Evolutionary conservation across 2,113 vertebrate species (phyloP).

Genomic region (Charina bottae): DNA sequence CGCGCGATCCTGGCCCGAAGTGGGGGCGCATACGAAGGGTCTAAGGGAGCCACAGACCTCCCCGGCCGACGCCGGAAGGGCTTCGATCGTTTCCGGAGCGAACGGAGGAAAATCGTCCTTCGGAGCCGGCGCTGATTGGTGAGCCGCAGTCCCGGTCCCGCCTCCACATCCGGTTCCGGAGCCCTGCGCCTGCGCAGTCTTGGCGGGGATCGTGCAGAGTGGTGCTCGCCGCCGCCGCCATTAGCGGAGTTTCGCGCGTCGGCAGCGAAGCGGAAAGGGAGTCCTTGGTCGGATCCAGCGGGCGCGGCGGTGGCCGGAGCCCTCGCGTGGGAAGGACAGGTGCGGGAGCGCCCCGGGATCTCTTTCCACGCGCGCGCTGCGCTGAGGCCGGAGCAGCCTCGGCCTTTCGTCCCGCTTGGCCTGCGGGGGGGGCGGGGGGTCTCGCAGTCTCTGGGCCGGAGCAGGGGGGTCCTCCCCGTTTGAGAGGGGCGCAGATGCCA

Average conservation of each 20-base stretch:
- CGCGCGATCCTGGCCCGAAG: not conserved
- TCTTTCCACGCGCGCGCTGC: no score
- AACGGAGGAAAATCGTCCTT: no score
- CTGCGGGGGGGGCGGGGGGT: no score
- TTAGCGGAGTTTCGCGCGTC: not conserved
- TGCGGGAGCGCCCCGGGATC: not conserved
- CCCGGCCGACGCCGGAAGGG: not conserved
- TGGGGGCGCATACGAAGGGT: no score
- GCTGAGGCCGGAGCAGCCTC: no score
- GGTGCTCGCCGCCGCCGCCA: not conserved
- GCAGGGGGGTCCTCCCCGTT: no score
- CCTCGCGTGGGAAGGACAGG: not conserved
- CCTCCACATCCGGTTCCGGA: not conserved
- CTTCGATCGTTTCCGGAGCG: not conserved
- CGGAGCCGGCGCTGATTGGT: not conserved
- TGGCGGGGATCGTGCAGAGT: not conserved
- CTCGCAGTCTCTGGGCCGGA: no score
- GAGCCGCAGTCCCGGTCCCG: accelerated
- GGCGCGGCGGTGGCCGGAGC: not conserved
- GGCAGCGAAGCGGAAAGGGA: not conserved
- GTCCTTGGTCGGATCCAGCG: not conserved
- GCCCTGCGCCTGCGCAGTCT: not conserved
- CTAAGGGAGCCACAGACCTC: not conserved
- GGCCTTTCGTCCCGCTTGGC: no score
- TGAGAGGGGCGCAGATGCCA: no score